These are phyloP conservation scores for Aquatica leii DNA, from an alignment of 2,888 invertebrate genomes.

Conservation along the genomic window DNA sequence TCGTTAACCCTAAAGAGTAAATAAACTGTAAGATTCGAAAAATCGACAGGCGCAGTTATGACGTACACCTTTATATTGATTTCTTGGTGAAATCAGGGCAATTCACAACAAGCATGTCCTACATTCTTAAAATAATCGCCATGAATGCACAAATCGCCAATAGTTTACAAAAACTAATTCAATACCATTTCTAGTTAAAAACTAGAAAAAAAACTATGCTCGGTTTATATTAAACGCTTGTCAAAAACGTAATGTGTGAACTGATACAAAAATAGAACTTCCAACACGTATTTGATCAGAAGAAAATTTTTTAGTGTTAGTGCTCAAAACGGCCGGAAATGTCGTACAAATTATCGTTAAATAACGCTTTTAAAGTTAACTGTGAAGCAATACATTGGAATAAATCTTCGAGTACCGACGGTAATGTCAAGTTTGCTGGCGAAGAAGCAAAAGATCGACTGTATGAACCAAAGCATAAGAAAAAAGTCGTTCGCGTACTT, in stretches of 20 bases:
- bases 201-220: constrained; percentile 17
- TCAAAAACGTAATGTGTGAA: constrained; percentile 21
- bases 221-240: constrained; percentile 16
- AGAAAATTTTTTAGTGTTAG: constrained; percentile 2
- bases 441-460: constrained; percentile 73
- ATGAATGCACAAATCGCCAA: constrained; percentile 14
- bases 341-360: constrained; percentile 68
- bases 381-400: constrained; percentile 43
- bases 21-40: neutral
- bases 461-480: constrained; percentile 84
- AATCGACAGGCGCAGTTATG: constrained; percentile 25
- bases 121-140: constrained; percentile 42
- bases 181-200: neutral
- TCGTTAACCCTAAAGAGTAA: constrained; percentile 2
- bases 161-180: constrained; percentile 13
- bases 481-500: constrained; percentile 88
- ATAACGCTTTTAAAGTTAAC: constrained; percentile 53
- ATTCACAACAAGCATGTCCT: constrained; percentile 51
- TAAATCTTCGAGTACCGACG: constrained; percentile 59
- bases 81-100: constrained; percentile 40
- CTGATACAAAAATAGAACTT: constrained; percentile 15
- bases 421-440: constrained; percentile 72
- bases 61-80: constrained; percentile 36
- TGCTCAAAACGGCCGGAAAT: constrained; percentile 52
- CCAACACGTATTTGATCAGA: neutral